Base-by-base conservation (phyloP, 2,888 invertebrate species). In the Pyrochroa serraticornis region DNA sequence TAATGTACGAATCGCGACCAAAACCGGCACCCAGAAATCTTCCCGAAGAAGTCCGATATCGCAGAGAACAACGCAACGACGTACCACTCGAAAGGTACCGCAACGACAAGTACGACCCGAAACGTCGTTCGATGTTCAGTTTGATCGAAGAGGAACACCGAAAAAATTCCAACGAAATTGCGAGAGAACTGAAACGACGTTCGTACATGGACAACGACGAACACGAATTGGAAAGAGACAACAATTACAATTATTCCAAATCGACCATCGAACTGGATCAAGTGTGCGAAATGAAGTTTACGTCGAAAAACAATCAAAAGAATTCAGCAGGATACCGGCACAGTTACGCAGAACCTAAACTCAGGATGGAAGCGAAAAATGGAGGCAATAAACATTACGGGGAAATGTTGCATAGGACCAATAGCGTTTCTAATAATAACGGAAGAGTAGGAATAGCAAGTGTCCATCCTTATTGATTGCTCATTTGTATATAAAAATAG, bases 281-380 rank as follows among this genome's bases (percentile, higher is more conserved):
- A 64, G 64, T 72, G 1, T 65, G 67, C 0, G 67, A 70, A 2
- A 53, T 57, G 49, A 73, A 63, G 9, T 74, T 75, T 60, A 75
- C 68, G 41, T 50, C 70, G 0, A 77, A 76, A 49, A n/a, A n/a
- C n/a, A 76, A 74, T 59, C 76, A 76, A 51, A 76, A 76, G 57
- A 71, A 67, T 46, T 53, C 69, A 0, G 76, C 74, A 3, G 78
- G 78, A 0, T 79, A 79, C 59, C 82, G 87, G 47, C 87, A 87
- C 71, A 87, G 87, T 71, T 88, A 87, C 68, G 88, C 86, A n/a
- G 87, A 88, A 66, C 85, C 87, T 10, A 83, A 85, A 58, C 80
- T 84, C 5, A 75, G 85, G 60, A 82, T 75, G 59, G 72, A 75
- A 35, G 72, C 73, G 12, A 74, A 75, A 49, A 68, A 61, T 7